Base-by-base conservation (phyloP, 1,140 invertebrate species). In the Pseudoatta argentina region DNA sequence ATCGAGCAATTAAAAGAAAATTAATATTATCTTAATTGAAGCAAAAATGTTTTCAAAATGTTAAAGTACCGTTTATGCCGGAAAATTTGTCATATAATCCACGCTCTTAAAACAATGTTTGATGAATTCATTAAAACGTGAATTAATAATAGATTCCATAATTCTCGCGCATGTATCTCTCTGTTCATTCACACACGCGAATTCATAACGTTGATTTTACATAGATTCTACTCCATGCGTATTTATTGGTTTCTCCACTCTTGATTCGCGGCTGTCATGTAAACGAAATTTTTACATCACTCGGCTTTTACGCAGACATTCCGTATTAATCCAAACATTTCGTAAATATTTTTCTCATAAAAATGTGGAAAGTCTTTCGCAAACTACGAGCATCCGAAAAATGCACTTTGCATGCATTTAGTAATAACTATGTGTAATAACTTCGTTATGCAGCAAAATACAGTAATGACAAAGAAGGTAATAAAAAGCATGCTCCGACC, bases 301-400 rank as follows among this genome's bases (percentile, higher is more conserved):
- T n/a, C 53, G 10, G 48, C 27, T 79, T 72, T 48, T 48, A 8
- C 34, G 34, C 24, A 55, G 34, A 72, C 66, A 57, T 44, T 44
- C 55, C 21, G 34, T 57, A 82, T 53, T 72, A 82, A 82, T 73
- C 67, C 24, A 73, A 61, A 82, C 34, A 34, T 21, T 39, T 34
- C 53, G 79, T 82, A 82, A 82, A 82, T 57, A 82, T 59, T 72
- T 72, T 24, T 44, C 79, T 72, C 53, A 69, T 55, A 55, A 81
- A 79, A 82, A 82, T 51, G 51, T 44, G 24, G 6, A 82, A 27
- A 72, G 34, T 82, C 24, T 66, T 72, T 72, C 2, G 24, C 39
- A 59, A 72, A 82, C 57, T 73, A 12, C 34, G 51, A 72, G 34
- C 21, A 39, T 24, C n/a, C 48, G 10, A 82, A 57, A 81, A 82